Conservation (phyloP, 2,113 vertebrate species). For the Centropus unirufus region DNA sequence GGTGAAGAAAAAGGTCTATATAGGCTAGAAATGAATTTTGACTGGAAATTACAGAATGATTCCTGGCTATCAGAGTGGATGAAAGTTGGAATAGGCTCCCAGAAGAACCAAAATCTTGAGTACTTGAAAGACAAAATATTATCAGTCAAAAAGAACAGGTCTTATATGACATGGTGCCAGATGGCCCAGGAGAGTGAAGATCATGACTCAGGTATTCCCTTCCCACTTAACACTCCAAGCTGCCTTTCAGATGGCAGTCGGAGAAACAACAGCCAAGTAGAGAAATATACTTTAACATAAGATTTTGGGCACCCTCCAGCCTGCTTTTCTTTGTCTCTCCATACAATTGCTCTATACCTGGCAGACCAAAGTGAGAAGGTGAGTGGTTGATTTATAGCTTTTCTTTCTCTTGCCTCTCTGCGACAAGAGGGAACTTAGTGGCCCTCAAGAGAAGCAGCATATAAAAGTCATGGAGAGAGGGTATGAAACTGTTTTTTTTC, state of each 20-base stretch:
- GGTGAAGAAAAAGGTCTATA: not conserved
- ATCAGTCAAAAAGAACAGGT: not conserved
- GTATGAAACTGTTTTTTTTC: not conserved
- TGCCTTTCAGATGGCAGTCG: not conserved
- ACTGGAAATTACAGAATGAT: not conserved
- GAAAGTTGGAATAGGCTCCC: not conserved
- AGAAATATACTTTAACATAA: not conserved
- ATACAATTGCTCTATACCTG: not conserved
- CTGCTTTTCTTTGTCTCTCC: not conserved
- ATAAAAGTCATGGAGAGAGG: not conserved
- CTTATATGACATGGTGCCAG: fast-evolving
- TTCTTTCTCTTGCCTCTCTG: not conserved
- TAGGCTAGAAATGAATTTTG: not conserved
- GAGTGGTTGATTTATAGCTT: not conserved
- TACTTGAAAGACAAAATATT: not conserved
- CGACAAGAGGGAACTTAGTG: not conserved
- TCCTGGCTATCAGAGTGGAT: not conserved
- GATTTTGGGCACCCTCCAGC: not conserved
- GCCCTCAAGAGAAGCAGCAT: not conserved
- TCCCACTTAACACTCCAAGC: fast-evolving
- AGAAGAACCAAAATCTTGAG: not conserved
- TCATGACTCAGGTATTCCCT: not conserved
- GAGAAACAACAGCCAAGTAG: not conserved
- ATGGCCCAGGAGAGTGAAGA: not conserved
- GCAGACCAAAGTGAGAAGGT: not conserved